A percentile compares a stretch with the other conserved stretches of the same genome.
These are phyloP conservation scores for Apolygus lucorum DNA, from an alignment of 1,140 invertebrate genomes.

Conservation along the genomic window DNA sequence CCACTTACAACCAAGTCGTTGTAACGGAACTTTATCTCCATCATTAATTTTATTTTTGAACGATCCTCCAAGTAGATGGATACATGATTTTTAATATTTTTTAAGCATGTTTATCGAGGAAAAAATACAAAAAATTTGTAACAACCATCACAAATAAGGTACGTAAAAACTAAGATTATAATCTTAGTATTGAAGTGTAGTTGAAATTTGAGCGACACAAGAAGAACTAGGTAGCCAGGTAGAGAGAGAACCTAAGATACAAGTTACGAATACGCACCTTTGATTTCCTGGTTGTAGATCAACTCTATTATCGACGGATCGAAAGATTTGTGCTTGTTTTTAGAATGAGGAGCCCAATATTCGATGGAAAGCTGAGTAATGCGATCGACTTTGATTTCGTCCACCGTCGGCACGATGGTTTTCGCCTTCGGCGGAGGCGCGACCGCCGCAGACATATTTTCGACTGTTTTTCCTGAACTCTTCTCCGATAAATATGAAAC, in stretches of 20 bases:
- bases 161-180: too few relatives aligned
- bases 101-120: too few relatives aligned
- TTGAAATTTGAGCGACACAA: not conserved
- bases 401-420: constrained; percentile 55
- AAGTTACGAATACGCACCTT: constrained; percentile 41
- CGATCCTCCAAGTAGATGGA: too few relatives aligned
- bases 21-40: too few relatives aligned
- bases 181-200: not conserved
- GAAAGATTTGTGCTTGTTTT: constrained; percentile 56
- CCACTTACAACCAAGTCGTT: too few relatives aligned
- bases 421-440: constrained; percentile 29
- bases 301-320: constrained; percentile 66
- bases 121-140: too few relatives aligned
- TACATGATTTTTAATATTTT: too few relatives aligned
- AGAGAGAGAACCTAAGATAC: constrained; percentile 20
- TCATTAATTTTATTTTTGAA: too few relatives aligned
- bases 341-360: constrained; percentile 78
- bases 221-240: not conserved
- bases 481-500: too few relatives aligned
- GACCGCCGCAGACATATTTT: constrained; percentile 10
- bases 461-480: too few relatives aligned
- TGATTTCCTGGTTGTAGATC: constrained; percentile 73
- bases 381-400: constrained; percentile 73
- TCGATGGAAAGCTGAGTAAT: constrained; percentile 77
- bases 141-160: too few relatives aligned